Percentiles rank a stretch among this genome's conserved stretches.
Evolutionary conservation across 1,140 invertebrate species (phyloP).

Genomic region (Bombyx mandarina): DNA sequence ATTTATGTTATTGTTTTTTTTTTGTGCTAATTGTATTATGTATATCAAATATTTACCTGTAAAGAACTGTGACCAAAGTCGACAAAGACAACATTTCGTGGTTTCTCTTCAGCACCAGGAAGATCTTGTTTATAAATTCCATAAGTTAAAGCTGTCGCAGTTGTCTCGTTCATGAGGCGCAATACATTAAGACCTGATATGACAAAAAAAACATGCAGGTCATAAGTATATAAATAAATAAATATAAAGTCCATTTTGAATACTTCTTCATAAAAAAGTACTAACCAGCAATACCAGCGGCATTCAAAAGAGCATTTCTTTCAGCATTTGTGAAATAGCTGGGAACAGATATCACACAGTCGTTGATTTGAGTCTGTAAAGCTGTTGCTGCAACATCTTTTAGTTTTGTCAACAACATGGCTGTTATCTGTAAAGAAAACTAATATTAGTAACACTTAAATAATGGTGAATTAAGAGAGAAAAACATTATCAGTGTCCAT

Average conservation of each 20-base stretch:
- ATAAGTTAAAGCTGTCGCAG: constrained; percentile 94
- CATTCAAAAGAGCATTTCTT: constrained; percentile 90
- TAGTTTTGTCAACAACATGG: constrained; percentile 97
- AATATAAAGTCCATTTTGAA: background rate
- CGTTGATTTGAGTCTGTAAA: constrained; percentile 93
- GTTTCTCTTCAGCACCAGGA: constrained; percentile 87
- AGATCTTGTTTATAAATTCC: constrained; percentile 98
- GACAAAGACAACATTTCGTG: constrained; percentile 92
- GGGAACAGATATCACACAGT: constrained; percentile 98
- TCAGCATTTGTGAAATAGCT: constrained; percentile 96
- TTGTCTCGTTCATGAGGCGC: constrained; percentile 96
- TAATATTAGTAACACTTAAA: background rate
- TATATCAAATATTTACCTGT: constrained; percentile 73
- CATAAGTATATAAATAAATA: background rate
- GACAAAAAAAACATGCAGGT: background rate
- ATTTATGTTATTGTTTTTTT: background rate
- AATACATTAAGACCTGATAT: constrained; percentile 90
- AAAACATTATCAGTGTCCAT: too few relatives aligned
- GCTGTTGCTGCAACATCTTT: constrained; percentile 91
- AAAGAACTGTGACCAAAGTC: constrained; percentile 91
- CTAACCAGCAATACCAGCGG: constrained; percentile 83
- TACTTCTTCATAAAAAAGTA: background rate
- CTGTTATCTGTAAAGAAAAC: constrained; percentile 76
- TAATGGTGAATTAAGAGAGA: background rate
- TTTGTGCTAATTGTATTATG: too few relatives aligned